Evolutionary conservation across 2,888 invertebrate species (phyloP).

Genomic region (Rhogogaster chlorosoma): DNA sequence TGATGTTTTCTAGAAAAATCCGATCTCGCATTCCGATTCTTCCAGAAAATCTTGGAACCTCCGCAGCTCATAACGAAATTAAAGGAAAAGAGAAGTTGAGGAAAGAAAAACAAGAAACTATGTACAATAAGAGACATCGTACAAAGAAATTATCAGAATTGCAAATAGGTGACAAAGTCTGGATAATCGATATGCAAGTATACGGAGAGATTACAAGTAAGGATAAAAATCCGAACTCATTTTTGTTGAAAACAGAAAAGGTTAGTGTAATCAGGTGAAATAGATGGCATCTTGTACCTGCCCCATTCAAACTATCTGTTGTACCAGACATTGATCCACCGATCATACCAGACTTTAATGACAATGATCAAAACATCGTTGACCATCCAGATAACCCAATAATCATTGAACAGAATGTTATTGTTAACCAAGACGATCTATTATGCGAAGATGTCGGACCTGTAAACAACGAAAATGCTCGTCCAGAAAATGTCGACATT

Average conservation of each 20-base stretch:
- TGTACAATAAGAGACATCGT: constrained; percentile 57
- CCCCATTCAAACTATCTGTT: constrained; percentile 28
- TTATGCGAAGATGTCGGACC: too few relatives aligned
- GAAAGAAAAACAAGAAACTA: constrained; percentile 50
- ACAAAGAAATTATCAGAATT: constrained; percentile 55
- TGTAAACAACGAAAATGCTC: too few relatives aligned
- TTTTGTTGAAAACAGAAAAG: constrained; percentile 15
- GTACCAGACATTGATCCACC: too few relatives aligned
- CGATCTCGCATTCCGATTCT: constrained; percentile 44
- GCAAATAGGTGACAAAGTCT: constrained; percentile 57
- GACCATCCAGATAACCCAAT: too few relatives aligned
- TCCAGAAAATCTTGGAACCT: constrained; percentile 31
- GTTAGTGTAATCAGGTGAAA: constrained; percentile 20
- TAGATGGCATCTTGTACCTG: constrained; percentile 44
- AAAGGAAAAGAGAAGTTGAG: constrained; percentile 51
- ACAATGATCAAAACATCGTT: too few relatives aligned
- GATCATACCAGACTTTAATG: too few relatives aligned
- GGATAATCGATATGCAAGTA: constrained; percentile 60
- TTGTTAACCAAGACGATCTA: too few relatives aligned
- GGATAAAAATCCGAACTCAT: constrained; percentile 18
- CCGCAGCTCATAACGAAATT: constrained; percentile 32
- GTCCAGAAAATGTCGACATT: too few relatives aligned
- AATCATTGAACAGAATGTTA: too few relatives aligned
- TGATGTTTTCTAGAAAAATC: constrained; percentile 50
- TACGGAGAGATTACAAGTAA: constrained; percentile 6